Evolutionary conservation across 2,113 vertebrate genomes (phyloP), one percentile per base, ranked within the genome.

Genomic region (Bos javanicus): DNA sequence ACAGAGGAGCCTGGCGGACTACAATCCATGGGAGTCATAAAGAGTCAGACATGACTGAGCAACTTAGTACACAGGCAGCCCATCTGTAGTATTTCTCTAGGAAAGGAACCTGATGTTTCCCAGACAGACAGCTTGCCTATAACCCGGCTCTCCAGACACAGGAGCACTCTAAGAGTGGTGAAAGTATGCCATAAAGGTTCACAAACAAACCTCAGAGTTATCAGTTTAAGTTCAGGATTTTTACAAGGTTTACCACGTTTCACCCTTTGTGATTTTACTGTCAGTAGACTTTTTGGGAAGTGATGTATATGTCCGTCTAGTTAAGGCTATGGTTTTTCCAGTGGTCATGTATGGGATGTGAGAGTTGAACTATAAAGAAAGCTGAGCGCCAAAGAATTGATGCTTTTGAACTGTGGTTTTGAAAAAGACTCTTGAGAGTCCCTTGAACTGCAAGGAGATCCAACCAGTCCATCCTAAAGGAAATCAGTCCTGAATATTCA

Each of bases 191-290:
- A 56, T 48, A 83, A 78, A 78, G 2, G 19, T 59, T 56, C 43
- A 5, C 39, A 67, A 62, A 46, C 59, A 81, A 43, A 91, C n/a
- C 39, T 57, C 64, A 16, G 2, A 67, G 26, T 87, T 57, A 43
- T 81, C 43, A 60, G 30, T 81, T 81, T 25, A 90, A 93, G n/a
- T 86, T 93, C 30, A 80, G 57, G n/a, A 85, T 64, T 80, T 85
- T 93, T 19, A 46, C 11, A 81, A 76, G 28, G 67, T 30, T 30
- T 12, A 59, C 30, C 33, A 30, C 52, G 30, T 93, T 84, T 67
- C 25, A 23, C 57, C 54, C 21, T 36, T 50, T 43, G 25, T 81
- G 64, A 25, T 39, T 82, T 82, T 54, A 80, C 16, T 30, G 52
- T 80, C 6, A 6, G 14, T 71, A 33, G 13, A 87, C 33, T 62